A percentile compares a stretch with the other conserved stretches of the same genome.
Conservation (phyloP, 1,140 invertebrate genomes). For the Ostrea denselamellosa region DNA sequence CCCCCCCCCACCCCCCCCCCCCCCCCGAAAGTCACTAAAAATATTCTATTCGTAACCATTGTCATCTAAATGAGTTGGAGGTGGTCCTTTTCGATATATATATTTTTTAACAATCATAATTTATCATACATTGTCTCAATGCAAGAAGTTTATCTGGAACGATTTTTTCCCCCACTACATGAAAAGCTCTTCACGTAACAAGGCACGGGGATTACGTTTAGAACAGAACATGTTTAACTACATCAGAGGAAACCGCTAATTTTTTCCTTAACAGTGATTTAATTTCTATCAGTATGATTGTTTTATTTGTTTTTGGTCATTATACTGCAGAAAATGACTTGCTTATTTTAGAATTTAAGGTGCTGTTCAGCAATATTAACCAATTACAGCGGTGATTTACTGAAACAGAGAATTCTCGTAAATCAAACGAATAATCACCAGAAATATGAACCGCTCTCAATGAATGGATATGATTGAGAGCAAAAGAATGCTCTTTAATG, state of each 20-base stretch:
- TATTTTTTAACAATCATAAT: too few species aligned
- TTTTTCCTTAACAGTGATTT: not conserved
- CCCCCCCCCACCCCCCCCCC: too few species aligned
- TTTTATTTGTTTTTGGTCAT: not conserved
- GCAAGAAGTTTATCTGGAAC: too few species aligned
- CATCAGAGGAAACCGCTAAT: not conserved
- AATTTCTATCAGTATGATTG: not conserved
- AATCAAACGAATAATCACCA: not conserved
- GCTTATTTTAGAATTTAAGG: slow-evolving; percentile 3
- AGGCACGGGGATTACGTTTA: not conserved
- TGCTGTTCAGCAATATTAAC: not conserved
- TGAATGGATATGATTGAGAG: slow-evolving; percentile 30
- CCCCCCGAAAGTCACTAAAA: too few species aligned
- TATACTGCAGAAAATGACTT: not conserved
- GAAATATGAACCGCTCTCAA: not conserved
- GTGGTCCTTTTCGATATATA: too few species aligned
- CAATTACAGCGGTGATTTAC: slow-evolving; percentile 22
- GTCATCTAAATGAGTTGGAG: too few species aligned
- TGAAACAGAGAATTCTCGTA: slow-evolving; percentile 4
- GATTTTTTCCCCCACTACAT: too few species aligned
- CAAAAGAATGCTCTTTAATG: not conserved
- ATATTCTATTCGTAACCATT: too few species aligned
- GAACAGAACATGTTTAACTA: not conserved
- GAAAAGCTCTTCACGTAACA: too few species aligned
- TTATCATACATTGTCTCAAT: too few species aligned